Percentiles rank a stretch among this genome's conserved stretches.
Conservation (phyloP, 2,888 invertebrate species). For the Ornithoptera priamus region DNA sequence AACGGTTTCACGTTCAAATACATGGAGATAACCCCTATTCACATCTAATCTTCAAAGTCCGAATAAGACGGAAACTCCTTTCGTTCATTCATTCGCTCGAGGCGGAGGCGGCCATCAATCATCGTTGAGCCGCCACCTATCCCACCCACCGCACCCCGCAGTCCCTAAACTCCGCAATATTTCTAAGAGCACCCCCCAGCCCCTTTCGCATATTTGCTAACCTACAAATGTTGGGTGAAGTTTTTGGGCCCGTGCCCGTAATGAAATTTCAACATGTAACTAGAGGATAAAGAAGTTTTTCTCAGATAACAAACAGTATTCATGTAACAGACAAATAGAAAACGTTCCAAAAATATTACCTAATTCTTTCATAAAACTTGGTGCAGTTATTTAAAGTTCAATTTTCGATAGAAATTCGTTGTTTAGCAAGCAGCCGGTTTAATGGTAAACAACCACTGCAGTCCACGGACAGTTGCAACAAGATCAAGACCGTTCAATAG, state of each 20-base stretch:
- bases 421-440: background rate
- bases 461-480: background rate
- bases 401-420: background rate
- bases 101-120: conserved; percentile 45
- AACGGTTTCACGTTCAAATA: conserved; percentile 2
- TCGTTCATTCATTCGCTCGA: conserved; percentile 22
- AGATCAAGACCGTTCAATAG: background rate
- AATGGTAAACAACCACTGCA: background rate
- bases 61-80: conserved; percentile 23
- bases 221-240: conserved; percentile 33
- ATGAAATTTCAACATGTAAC: conserved; percentile 28
- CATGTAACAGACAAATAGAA: conserved; percentile 1
- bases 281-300: conserved; percentile 17
- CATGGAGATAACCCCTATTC: conserved; percentile 7
- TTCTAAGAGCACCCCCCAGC: conserved; percentile 33
- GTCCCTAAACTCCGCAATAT: conserved; percentile 40
- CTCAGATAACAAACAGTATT: conserved; percentile 17
- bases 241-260: conserved; percentile 21
- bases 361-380: background rate
- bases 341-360: background rate
- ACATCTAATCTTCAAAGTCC: conserved; percentile 24
- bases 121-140: conserved; percentile 35
- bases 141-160: conserved; percentile 34
- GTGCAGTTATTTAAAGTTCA: too few species aligned
- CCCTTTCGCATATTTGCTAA: conserved; percentile 27